Conservation (phyloP, 2,888 invertebrate species). For the Anthrax anthrax region DNA sequence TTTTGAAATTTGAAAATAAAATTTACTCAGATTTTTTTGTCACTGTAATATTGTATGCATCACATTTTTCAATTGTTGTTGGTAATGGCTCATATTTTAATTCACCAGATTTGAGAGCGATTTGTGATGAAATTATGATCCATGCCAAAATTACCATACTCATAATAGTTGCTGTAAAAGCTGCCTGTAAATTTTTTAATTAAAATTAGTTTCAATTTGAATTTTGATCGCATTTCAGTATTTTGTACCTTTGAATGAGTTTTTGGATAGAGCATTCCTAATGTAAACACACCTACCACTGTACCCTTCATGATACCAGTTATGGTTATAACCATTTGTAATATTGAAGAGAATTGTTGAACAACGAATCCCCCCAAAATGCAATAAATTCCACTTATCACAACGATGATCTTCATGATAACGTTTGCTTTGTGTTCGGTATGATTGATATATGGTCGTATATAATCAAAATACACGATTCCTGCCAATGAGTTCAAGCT, state of each 20-base stretch:
- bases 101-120: conserved; percentile 20
- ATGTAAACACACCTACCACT: conserved; percentile 47
- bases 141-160: conserved; percentile 23
- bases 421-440: conserved; percentile 36
- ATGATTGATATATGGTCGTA: conserved; percentile 31
- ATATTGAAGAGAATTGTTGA: conserved; percentile 35
- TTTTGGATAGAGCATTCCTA: conserved; percentile 53
- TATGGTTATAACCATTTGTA: conserved; percentile 36
- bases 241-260: conserved; percentile 33
- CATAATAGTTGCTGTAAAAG: conserved; percentile 22
- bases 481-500: conserved; percentile 40
- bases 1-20: not conserved
- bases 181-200: conserved; percentile 17
- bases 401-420: conserved; percentile 36
- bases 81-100: conserved; percentile 23
- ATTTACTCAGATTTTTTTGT: not conserved
- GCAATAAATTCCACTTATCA: conserved; percentile 40
- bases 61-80: conserved; percentile 22
- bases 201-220: not conserved
- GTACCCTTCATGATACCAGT: conserved; percentile 43
- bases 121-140: conserved; percentile 25
- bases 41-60: conserved; percentile 15
- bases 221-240: not conserved
- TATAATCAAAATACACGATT: conserved; percentile 42
- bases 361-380: conserved; percentile 38